Evolutionary conservation across 2,113 vertebrate genomes (phyloP).

Genomic region (Choloepus hoffmanni): DNA sequence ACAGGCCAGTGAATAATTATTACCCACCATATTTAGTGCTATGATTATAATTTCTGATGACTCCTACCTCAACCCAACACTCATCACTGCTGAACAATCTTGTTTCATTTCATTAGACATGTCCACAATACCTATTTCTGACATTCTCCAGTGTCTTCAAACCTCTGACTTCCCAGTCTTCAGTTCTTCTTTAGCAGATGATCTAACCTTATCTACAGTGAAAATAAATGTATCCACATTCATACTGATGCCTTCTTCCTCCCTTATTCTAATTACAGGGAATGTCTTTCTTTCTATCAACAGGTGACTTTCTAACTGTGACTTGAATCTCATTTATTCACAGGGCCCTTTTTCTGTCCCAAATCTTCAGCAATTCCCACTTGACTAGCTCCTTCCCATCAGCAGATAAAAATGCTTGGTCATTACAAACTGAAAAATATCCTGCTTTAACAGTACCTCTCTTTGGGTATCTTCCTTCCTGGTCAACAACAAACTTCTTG

Average conservation of each 20-base stretch:
- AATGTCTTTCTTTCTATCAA: not conserved
- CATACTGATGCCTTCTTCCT: not conserved
- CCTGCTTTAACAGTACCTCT: not conserved
- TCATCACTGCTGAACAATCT: not conserved
- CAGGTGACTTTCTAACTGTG: not conserved
- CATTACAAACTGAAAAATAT: not conserved
- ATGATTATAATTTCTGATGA: conserved; percentile 41
- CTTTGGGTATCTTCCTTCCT: not conserved
- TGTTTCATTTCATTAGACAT: accelerated
- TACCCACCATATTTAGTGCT: not conserved
- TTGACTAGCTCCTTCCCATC: not conserved
- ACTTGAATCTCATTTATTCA: not conserved
- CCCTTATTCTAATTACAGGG: not conserved
- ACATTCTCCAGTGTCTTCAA: not conserved
- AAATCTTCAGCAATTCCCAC: not conserved
- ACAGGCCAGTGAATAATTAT: not conserved
- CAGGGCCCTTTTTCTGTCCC: not conserved
- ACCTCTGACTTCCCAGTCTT: not conserved
- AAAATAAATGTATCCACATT: conserved; percentile 21
- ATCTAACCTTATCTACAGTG: conserved; percentile 1
- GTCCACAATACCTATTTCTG: not conserved
- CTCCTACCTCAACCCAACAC: not conserved
- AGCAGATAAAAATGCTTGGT: conserved; percentile 42
- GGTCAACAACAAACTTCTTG: conserved; percentile 14
- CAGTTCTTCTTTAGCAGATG: not conserved